Evolutionary conservation across 1,140 invertebrate genomes (phyloP), one percentile per base, ranked within the genome.

Genomic region (Dinoponera quadriceps): DNA sequence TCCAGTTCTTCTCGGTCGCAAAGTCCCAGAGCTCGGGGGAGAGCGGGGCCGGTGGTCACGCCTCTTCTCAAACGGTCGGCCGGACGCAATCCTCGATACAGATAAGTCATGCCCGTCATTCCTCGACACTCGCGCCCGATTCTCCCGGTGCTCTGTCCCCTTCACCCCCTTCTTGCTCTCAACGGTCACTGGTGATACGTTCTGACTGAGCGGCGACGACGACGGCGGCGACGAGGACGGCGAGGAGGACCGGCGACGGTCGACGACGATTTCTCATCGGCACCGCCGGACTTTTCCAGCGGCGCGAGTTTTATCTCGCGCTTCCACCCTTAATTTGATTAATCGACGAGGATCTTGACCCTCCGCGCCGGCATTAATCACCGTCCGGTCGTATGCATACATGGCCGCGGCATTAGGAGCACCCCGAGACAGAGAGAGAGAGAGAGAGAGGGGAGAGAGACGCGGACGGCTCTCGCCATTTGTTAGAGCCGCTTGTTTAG

Each of bases 311-410:
- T 94, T 93, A 94, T 94, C 92, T 93, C 90, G 90, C 89, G 87
- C 90, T 93, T 93, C 92, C 92, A 94, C 92, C 93, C 93, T 94
- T 94, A 94, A 94, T 94, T 94, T 94, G 94, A 94, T 94, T 94
- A 94, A 94, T 94, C 91, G 94, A 91, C 89, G 85, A 91, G 86
- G 93, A 93, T 93, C 92, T 91, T 90, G 91, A 93, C 93, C 93
- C 93, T 82, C 89, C 66, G 16, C 62, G 27, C 29, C 72, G 86
- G 91, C 92, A 94, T 94, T 94, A 94, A 94, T 94, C 94, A 94
- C 91, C 88, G 75, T 82, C 86, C 83, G 85, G 88, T 89, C 84
- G 87, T 90, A 94, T 94, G 93, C 93, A 94, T 94, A 94, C 90
- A 94, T 94, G 92, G 91, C 84, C 89, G 85, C 69, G 81, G 90